Conservation (phyloP, 2,888 invertebrate species). For the Leptarthrus brevirostris region DNA sequence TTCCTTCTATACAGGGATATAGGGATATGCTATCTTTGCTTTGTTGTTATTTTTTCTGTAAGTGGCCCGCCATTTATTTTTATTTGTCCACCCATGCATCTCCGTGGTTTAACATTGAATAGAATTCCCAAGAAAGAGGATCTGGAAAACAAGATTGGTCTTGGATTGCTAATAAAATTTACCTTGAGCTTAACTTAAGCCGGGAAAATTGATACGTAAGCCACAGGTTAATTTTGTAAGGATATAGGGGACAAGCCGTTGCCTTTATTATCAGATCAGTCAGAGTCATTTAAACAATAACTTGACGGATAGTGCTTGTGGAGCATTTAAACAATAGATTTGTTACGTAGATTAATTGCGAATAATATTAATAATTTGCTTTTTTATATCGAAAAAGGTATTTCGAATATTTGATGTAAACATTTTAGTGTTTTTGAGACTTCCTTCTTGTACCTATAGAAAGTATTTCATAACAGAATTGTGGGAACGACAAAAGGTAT, state of each 20-base stretch:
- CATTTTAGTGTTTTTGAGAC: too few species aligned
- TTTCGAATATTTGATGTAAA: too few species aligned
- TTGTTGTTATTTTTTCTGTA: conserved; percentile 2
- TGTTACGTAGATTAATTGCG: too few species aligned
- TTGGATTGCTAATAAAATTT: conserved; percentile 48
- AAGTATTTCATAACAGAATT: too few species aligned
- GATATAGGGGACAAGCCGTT: conserved; percentile 34
- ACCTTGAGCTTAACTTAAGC: conserved; percentile 46
- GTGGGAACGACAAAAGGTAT: too few species aligned
- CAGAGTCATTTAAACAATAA: neutral
- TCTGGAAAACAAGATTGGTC: conserved; percentile 33
- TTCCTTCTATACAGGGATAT: neutral
- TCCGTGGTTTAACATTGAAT: conserved; percentile 3
- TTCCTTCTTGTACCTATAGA: too few species aligned
- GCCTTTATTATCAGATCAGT: conserved; percentile 43
- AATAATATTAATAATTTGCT: too few species aligned
- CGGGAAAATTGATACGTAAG: conserved; percentile 50
- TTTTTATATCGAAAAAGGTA: too few species aligned
- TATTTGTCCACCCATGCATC: conserved; percentile 36
- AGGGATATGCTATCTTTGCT: neutral
- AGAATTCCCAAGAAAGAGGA: neutral
- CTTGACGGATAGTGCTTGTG: neutral
- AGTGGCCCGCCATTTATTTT: conserved; percentile 38
- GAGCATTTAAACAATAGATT: neutral
- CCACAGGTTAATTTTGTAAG: conserved; percentile 49